These are phyloP conservation scores for Loris lydekkerianus DNA, from an alignment of 2,797 vertebrate genomes.

Conservation along the genomic window DNA sequence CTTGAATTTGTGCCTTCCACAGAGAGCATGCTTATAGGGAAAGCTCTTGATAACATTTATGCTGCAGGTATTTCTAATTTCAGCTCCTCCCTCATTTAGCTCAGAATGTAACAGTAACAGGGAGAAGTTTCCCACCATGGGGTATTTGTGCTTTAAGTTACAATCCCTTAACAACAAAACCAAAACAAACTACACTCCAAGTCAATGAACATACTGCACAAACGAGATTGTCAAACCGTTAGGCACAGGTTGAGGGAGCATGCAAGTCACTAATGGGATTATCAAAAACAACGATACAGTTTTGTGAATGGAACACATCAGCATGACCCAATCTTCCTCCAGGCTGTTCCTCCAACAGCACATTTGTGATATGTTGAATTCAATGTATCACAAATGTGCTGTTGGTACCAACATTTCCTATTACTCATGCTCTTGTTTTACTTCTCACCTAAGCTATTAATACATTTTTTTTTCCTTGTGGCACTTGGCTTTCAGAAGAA, in stretches of 20 bases:
- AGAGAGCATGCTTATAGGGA: not conserved
- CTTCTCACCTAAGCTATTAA: conserved; percentile 69
- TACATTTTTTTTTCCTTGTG: not conserved
- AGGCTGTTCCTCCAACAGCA: no score
- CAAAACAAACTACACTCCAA: not conserved
- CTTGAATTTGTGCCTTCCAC: conserved; percentile 31
- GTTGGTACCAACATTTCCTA: conserved; percentile 40
- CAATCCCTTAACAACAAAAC: conserved; percentile 43
- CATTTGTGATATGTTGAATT: no score
- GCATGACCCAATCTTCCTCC: not conserved
- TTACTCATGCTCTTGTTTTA: conserved; percentile 56
- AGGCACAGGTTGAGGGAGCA: not conserved
- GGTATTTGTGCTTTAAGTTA: not conserved
- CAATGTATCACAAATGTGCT: conserved; percentile 41
- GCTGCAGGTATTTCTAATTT: not conserved
- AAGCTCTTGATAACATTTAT: not conserved
- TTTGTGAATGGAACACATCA: not conserved
- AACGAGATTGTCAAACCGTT: not conserved
- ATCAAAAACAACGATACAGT: not conserved
- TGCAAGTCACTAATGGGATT: not conserved
- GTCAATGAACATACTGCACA: not conserved
- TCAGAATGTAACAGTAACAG: conserved; percentile 20
- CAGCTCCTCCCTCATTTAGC: not conserved
- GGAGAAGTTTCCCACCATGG: not conserved
- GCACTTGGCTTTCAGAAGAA: conserved; percentile 46